phyloP scores from a whole-genome alignment of 1,140 invertebrate genomes.

The Diprion similis region DNA sequence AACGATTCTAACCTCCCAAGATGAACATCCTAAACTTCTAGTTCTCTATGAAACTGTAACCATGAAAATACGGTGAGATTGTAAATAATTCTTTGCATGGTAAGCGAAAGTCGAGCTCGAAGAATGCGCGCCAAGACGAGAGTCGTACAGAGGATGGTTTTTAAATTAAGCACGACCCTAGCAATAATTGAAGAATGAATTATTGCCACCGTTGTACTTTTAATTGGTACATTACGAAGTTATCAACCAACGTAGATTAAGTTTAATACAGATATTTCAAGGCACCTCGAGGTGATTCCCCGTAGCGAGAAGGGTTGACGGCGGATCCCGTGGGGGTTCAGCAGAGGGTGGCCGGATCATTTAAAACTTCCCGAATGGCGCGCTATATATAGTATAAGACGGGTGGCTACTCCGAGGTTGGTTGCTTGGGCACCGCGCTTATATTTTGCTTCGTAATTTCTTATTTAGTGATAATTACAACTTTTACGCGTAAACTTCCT shows the following conservation, averaged over 20 bases:
- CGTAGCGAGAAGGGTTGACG: neutral
- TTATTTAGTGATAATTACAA: constrained; percentile 46
- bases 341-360: constrained; percentile 6
- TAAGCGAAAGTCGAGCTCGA: no score
- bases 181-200: constrained; percentile 4
- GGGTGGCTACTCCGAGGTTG: neutral
- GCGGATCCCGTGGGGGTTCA: neutral
- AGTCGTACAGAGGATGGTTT: neutral
- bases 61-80: no score
- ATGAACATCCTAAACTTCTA: no score
- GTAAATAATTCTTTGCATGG: no score
- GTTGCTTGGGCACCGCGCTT: neutral
- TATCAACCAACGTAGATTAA: constrained; percentile 25
- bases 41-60: no score
- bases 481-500: constrained; percentile 19
- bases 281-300: constrained; percentile 6
- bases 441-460: constrained; percentile 22
- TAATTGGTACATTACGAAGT: constrained; percentile 30
- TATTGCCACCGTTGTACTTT: constrained; percentile 18
- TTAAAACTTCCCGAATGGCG: constrained; percentile 5
- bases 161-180: neutral
- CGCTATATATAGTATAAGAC: neutral
- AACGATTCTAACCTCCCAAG: no score
- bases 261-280: constrained; percentile 27
- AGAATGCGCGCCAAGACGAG: neutral